phyloP scores from a whole-genome alignment of 1,140 invertebrate species.

The Battus philenor region DNA sequence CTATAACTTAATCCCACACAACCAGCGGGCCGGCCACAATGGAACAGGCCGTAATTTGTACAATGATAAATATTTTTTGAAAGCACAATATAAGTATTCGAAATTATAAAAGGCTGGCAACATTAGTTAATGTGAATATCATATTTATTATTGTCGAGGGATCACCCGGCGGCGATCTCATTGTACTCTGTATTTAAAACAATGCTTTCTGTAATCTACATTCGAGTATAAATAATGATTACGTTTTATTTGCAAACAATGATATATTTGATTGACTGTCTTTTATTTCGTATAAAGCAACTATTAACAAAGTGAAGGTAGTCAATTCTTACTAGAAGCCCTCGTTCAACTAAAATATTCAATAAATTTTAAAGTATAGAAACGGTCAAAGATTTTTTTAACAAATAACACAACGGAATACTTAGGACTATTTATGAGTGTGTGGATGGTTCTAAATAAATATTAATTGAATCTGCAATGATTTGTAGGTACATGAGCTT shows the following conservation, averaged over 20 bases:
- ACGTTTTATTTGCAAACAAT: slow-evolving; percentile 6
- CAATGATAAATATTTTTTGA: slow-evolving; percentile 63
- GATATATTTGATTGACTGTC: not conserved
- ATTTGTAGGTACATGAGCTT: too few species aligned
- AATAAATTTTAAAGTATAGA: too few species aligned
- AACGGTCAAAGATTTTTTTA: too few species aligned
- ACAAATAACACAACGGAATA: too few species aligned
- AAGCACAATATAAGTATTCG: slow-evolving; percentile 56
- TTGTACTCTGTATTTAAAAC: slow-evolving; percentile 4
- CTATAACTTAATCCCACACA: slow-evolving; percentile 29
- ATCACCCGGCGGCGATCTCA: slow-evolving; percentile 28
- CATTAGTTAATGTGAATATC: slow-evolving; percentile 65
- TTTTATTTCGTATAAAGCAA: not conserved
- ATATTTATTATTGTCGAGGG: slow-evolving; percentile 56
- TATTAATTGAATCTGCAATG: too few species aligned
- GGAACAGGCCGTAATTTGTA: slow-evolving; percentile 55
- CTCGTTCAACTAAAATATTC: too few species aligned
- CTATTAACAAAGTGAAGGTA: too few species aligned
- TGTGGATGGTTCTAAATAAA: too few species aligned
- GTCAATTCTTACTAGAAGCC: too few species aligned
- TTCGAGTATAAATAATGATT: not conserved
- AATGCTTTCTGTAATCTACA: slow-evolving; percentile 6
- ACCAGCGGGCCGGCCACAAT: slow-evolving; percentile 55
- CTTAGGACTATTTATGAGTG: too few species aligned
- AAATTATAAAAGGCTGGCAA: slow-evolving; percentile 53